Evolutionary conservation across 1,140 invertebrate species (phyloP).

Genomic region (Asbolus verrucosus): DNA sequence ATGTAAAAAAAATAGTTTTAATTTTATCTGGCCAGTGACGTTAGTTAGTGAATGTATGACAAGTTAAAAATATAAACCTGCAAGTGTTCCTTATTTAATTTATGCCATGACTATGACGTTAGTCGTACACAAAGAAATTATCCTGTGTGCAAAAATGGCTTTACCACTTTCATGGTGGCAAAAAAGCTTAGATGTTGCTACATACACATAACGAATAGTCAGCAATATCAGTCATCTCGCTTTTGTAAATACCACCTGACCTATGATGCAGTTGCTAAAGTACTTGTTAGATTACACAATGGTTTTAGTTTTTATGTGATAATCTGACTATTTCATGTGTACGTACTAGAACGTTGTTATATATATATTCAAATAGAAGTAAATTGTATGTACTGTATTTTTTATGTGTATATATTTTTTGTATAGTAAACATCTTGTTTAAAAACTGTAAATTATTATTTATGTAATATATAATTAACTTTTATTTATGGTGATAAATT

Average conservation of each 20-base stretch:
- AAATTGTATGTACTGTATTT: slow-evolving; percentile 44
- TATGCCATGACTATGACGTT: slow-evolving; percentile 42
- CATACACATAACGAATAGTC: neutral
- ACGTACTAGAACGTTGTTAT: too few species aligned
- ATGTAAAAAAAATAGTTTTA: slow-evolving; percentile 32
- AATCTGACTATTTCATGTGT: too few species aligned
- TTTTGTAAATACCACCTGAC: too few species aligned
- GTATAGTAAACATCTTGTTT: slow-evolving; percentile 47
- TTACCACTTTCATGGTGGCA: too few species aligned
- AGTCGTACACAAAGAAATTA: too few species aligned
- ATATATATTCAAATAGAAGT: slow-evolving; percentile 10
- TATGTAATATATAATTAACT: slow-evolving; percentile 50
- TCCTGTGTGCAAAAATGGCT: slow-evolving; percentile 9
- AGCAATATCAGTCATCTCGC: too few species aligned
- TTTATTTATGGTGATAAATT: slow-evolving; percentile 53
- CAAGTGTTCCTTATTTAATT: slow-evolving; percentile 43
- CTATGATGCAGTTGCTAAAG: too few species aligned
- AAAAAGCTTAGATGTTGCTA: neutral
- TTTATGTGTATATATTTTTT: slow-evolving; percentile 46
- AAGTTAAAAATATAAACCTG: neutral
- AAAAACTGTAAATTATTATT: slow-evolving; percentile 48
- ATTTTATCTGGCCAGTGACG: slow-evolving; percentile 48
- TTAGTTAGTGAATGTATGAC: neutral
- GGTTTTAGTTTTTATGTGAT: too few species aligned
- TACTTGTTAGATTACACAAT: too few species aligned